These are phyloP conservation scores for Euleptes europaea DNA, from an alignment of 2,113 vertebrate species.

Conservation along the genomic window DNA sequence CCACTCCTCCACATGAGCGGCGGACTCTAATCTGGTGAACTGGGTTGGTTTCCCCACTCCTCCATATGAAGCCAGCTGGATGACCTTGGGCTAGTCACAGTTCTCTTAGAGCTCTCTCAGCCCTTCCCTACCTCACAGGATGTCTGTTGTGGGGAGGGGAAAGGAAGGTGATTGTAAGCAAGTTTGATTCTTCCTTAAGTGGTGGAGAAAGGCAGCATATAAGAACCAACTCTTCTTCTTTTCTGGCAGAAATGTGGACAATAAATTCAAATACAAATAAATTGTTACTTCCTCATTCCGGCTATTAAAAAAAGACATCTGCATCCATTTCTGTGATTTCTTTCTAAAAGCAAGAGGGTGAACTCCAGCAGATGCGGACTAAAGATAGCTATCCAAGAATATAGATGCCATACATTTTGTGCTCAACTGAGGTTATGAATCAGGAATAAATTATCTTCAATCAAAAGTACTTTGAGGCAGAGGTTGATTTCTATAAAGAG, in stretches of 20 bases:
- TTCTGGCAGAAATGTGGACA: not conserved
- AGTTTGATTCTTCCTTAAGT: too few species aligned
- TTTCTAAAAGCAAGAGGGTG: not conserved
- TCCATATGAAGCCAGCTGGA: too few species aligned
- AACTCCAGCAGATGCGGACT: constrained; percentile 15
- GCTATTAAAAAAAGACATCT: not conserved
- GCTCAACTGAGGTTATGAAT: constrained; percentile 8
- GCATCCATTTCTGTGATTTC: not conserved
- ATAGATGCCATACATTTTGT: constrained; percentile 3
- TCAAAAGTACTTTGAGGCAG: constrained; percentile 4
- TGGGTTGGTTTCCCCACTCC: too few species aligned
- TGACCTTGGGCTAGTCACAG: too few species aligned
- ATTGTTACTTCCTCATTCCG: not conserved
- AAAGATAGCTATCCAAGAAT: constrained; percentile 15
- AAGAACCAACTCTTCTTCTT: too few species aligned
- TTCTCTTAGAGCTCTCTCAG: too few species aligned
- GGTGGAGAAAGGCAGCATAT: too few species aligned
- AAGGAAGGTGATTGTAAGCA: too few species aligned
- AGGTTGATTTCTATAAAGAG: not conserved
- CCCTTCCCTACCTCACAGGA: too few species aligned
- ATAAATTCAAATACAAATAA: not conserved
- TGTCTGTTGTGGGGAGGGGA: too few species aligned
- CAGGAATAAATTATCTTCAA: not conserved
- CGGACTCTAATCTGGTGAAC: too few species aligned
- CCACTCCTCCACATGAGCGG: too few species aligned